Evolutionary conservation across 2,113 vertebrate species (phyloP).

Genomic region (Gnathonemus echidnorhynchus): DNA sequence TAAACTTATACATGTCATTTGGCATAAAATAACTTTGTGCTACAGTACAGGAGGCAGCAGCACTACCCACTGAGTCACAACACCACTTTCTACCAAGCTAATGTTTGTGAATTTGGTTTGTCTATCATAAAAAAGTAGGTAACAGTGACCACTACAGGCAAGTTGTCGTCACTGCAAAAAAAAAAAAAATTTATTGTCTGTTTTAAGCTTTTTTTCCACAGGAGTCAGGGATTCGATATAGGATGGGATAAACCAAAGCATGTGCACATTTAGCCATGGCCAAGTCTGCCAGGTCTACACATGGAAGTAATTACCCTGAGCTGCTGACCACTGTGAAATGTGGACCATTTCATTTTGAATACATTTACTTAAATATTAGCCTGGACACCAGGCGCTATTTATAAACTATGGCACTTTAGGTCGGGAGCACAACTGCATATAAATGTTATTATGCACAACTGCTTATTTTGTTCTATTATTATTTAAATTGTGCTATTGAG

Average conservation of each 20-base stretch:
- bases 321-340: conserved; percentile 20
- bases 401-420: background rate
- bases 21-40: background rate
- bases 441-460: background rate
- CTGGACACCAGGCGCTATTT: background rate
- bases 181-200: background rate
- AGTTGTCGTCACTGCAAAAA: background rate
- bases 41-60: background rate
- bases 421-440: background rate
- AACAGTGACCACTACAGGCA: background rate
- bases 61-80: background rate
- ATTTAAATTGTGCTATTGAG: background rate
- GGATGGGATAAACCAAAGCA: background rate
- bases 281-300: background rate
- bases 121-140: background rate
- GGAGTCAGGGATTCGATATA: background rate
- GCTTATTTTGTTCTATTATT: background rate
- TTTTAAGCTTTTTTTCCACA: background rate
- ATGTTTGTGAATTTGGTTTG: background rate
- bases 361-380: background rate
- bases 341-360: conserved; percentile 3
- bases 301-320: conserved; percentile 7
- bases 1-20: background rate
- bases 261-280: background rate
- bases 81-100: background rate